Evolutionary conservation across 2,113 vertebrate genomes (phyloP), one percentile per base, ranked within the genome.

Genomic region (Indri indri): DNA sequence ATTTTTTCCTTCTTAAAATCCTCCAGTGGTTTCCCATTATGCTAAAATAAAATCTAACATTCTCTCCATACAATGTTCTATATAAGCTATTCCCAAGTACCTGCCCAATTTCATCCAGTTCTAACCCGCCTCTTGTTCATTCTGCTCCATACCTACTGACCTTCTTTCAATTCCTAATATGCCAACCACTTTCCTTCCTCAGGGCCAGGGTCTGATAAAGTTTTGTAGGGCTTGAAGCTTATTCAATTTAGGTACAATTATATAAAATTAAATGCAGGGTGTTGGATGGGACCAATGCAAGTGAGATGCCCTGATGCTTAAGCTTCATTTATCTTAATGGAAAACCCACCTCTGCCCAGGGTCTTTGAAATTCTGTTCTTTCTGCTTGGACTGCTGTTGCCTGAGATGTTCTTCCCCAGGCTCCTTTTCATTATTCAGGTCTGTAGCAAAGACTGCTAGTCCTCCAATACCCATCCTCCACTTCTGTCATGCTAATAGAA

Each of bases 1-100:
- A 83, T 88, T 77, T 94, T 59, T 92, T 83, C 61, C 54, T 88
- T 77, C 52, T 76, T 91, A 71, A 77, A 84, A 77, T 77, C 68
- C 77, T 88, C 52, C 42, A 45, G 8, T 83, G 30, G 17, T 54
- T 76, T 76, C 47, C n/a, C 18, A 83, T 88, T 52, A 68, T 17
- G 81, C 13, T 57, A 90, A 81, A 71, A 74, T 40, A 61, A 70
- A 92, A 86, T 45, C 52, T 70, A 83, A 77, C 27, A 30, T 86
- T 93, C 79, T 68, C 91, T 83, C 66, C 77, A 63, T 27, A 45
- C 61, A 70, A 70, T 3, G 52, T 52, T n/a, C n/a, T 63, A 16
- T 34, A 59, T 16, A 14, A 89, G n/a, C 12, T 73, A 23, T n/a
- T 68, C 37, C 47, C 27, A 32, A 37, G 47, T n/a, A 45, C 17